Conservation (phyloP, 2,797 vertebrate genomes). For the Fringilla coelebs region DNA sequence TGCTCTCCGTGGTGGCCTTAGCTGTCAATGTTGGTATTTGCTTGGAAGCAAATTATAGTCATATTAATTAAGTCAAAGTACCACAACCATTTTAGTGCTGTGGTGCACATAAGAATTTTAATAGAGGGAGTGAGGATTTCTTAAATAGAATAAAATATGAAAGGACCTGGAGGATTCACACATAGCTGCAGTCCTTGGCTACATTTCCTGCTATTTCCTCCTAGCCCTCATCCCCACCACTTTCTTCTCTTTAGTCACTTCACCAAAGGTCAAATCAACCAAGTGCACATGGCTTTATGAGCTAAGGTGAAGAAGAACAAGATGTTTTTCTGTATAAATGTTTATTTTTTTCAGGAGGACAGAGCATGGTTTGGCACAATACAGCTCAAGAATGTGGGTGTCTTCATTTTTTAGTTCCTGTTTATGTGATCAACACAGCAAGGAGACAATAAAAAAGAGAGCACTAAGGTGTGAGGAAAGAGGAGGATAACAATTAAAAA, state of each 20-base stretch:
- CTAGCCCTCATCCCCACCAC: not conserved
- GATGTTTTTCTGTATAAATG: not conserved
- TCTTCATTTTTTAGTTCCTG: not conserved
- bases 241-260: not conserved
- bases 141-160: not conserved
- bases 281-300: not conserved
- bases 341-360: not conserved
- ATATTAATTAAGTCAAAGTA: constrained; percentile 14
- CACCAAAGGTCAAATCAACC: not conserved
- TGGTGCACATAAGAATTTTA: not conserved
- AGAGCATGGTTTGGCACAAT: not conserved
- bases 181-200: not conserved
- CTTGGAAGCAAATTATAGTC: not conserved
- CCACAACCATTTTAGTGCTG: not conserved
- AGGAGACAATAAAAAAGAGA: not conserved
- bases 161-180: not conserved
- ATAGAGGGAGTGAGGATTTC: not conserved
- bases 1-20: not conserved
- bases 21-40: not conserved
- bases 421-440: not conserved
- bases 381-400: not conserved
- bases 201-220: not conserved
- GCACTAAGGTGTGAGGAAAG: not conserved
- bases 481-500: not conserved
- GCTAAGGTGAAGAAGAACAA: not conserved